Percentiles rank a stretch among this genome's conserved stretches.
Evolutionary conservation across 2,888 invertebrate species (phyloP).

Genomic region (Apotomis betuletana): DNA sequence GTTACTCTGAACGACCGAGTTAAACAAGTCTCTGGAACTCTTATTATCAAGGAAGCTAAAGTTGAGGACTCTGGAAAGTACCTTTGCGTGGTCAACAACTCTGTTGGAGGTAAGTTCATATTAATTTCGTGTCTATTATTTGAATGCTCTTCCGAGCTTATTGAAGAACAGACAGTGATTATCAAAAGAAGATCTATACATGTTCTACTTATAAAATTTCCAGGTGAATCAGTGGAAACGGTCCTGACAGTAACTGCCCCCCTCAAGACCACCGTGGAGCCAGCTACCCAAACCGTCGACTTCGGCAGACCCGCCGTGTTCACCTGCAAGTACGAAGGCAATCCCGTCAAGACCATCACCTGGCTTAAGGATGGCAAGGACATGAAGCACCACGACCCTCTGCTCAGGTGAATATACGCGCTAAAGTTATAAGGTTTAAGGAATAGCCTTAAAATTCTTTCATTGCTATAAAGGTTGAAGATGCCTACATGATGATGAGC

Average conservation of each 20-base stretch:
- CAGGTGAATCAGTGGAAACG: slow-evolving; percentile 95
- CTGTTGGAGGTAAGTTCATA: slow-evolving; percentile 88
- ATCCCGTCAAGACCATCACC: slow-evolving; percentile 94
- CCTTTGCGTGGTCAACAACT: slow-evolving; percentile 96
- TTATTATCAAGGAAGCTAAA: slow-evolving; percentile 95
- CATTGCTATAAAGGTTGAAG: too few species aligned
- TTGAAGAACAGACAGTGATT: too few species aligned
- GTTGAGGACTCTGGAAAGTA: slow-evolving; percentile 98
- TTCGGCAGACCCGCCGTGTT: slow-evolving; percentile 96
- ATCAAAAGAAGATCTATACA: too few species aligned
- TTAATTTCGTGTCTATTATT: slow-evolving; percentile 15
- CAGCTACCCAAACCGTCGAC: slow-evolving; percentile 95
- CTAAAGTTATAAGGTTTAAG: too few species aligned
- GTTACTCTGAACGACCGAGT: slow-evolving; percentile 95
- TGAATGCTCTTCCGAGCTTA: too few species aligned
- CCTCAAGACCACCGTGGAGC: slow-evolving; percentile 93
- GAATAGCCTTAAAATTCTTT: not conserved
- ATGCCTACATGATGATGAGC: too few species aligned
- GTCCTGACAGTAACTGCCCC: slow-evolving; percentile 96
- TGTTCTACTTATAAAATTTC: slow-evolving; percentile 78
- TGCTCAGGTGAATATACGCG: slow-evolving; percentile 79
- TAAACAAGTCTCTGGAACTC: slow-evolving; percentile 95
- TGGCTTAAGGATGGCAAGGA: slow-evolving; percentile 97
- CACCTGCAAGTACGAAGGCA: slow-evolving; percentile 94
- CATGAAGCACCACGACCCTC: slow-evolving; percentile 91